Conservation (phyloP, 2,797 vertebrate genomes). For the Micromesistius poutassou region DNA sequence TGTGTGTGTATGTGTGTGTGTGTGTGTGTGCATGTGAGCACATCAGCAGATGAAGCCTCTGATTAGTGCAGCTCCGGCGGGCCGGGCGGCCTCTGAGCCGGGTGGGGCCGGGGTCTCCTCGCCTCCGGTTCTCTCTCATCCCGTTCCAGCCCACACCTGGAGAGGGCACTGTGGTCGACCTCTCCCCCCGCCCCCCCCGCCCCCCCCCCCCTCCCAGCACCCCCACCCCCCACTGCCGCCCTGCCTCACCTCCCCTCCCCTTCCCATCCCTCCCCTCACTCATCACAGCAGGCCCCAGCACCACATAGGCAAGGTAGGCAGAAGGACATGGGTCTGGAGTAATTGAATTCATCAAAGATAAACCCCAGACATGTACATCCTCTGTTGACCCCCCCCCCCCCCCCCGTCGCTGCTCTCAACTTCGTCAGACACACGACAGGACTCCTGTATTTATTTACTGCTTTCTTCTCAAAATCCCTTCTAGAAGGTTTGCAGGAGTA, state of each 20-base stretch:
- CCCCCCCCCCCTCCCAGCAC: not conserved
- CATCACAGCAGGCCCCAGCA: not conserved
- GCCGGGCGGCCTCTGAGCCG: constrained; percentile 22
- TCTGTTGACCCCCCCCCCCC: not conserved
- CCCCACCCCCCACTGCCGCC: constrained; percentile 27
- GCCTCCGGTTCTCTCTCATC: constrained; percentile 47
- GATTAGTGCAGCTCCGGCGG: constrained; percentile 58
- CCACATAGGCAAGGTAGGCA: not conserved
- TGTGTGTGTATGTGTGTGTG: constrained; percentile 23
- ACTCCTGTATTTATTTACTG: not conserved
- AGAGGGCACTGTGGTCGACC: constrained; percentile 23
- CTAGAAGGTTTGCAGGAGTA: not conserved
- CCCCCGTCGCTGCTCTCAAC: no score
- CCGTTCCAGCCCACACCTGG: constrained; percentile 45
- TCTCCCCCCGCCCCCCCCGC: constrained; percentile 24
- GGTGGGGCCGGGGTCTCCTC: constrained; percentile 25
- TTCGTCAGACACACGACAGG: no score
- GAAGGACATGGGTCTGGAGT: not conserved
- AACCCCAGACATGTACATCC: not conserved
- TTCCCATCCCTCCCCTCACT: not conserved
- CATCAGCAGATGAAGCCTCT: constrained; percentile 61
- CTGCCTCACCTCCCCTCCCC: constrained; percentile 4
- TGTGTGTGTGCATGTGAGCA: constrained; percentile 4
- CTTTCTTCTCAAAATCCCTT: not conserved
- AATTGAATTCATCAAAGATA: not conserved